These are phyloP conservation scores for Calephelis perditalis DNA, from an alignment of 2,888 invertebrate species.

Conservation along the genomic window DNA sequence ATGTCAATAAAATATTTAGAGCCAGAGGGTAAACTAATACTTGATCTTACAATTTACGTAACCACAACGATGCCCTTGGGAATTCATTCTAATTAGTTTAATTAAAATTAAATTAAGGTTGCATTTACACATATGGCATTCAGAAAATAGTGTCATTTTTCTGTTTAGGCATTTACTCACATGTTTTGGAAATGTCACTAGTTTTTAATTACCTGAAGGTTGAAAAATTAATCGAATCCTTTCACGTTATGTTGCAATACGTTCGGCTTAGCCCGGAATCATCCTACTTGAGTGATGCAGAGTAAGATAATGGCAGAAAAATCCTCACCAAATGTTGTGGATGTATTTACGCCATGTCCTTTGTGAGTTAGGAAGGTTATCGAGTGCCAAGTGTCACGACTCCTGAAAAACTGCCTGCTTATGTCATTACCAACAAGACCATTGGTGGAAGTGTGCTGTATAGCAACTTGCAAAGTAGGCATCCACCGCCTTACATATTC, in stretches of 20 bases:
- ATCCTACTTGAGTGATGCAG: too few relatives aligned
- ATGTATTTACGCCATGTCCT: too few relatives aligned
- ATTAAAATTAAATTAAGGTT: slow-evolving; percentile 3
- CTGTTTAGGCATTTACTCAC: neutral
- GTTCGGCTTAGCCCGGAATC: too few relatives aligned
- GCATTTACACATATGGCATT: slow-evolving; percentile 7
- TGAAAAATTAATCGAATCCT: neutral
- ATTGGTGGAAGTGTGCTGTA: too few relatives aligned
- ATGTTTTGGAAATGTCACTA: slow-evolving; percentile 2
- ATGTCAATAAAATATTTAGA: slow-evolving; percentile 8
- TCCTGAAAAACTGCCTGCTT: too few relatives aligned
- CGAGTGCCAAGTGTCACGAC: too few relatives aligned
- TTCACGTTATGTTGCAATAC: neutral
- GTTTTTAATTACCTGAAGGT: slow-evolving; percentile 8
- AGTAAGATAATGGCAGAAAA: too few relatives aligned
- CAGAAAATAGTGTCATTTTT: slow-evolving; percentile 5
- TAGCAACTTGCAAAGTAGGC: too few relatives aligned
- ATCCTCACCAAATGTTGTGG: too few relatives aligned
- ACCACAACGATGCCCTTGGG: neutral
- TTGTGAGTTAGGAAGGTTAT: too few relatives aligned
- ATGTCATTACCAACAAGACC: too few relatives aligned
- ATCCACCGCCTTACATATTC: too few relatives aligned
- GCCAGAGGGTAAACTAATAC: slow-evolving; percentile 7
- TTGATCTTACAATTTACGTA: slow-evolving; percentile 3
- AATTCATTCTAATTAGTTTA: slow-evolving; percentile 2